Evolutionary conservation across 2,888 invertebrate species (phyloP), one percentile per base, ranked within the genome.

Genomic region (Rutpela maculata): DNA sequence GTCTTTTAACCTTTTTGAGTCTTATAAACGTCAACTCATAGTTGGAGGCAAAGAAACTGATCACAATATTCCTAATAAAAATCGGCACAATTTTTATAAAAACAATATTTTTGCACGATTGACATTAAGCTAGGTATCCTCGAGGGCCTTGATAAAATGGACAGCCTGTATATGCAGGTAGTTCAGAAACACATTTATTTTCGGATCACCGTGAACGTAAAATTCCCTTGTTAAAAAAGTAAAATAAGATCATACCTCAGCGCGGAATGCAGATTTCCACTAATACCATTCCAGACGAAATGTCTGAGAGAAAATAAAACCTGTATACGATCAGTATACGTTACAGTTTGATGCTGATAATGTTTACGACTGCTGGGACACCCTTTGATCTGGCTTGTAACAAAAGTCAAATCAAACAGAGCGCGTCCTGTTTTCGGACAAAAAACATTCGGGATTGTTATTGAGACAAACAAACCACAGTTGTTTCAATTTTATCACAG

Each of bases 381-480:
- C 50, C n/a, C 50, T 50, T 50, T 50, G 50, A 50, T 50, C 50
- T n/a, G 4, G 50, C 50, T 17, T n/a, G 50, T 50, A n/a, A 50
- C 50, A 50, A n/a, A 50, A 50, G 50, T 50, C 50, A 50, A n/a
- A 50, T 50, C 50, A 50, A 50, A 50, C n/a, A 50, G 1, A 43
- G 12, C 43, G 15, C 4, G 50, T n/a, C 15, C 50, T 50, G n/a
- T 50, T 50, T 4, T 50, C n/a, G 50, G 50, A 50, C 15, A 50
- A 50, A 50, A 50, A 50, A 50, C 50, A 15, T 50, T 50, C n/a
- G 50, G 50, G 5, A 15, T 50, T 50, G n/a, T 50, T 50, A 50
- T n/a, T 50, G 50, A 50, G 12, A 50, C 50, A 50, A 50, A 50
- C 50, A 50, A n/a, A 50, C n/a, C 50, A n/a, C 50, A 50, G n/a